Evolutionary conservation across 1,140 invertebrate species (phyloP).

Genomic region (Nebria ingens): DNA sequence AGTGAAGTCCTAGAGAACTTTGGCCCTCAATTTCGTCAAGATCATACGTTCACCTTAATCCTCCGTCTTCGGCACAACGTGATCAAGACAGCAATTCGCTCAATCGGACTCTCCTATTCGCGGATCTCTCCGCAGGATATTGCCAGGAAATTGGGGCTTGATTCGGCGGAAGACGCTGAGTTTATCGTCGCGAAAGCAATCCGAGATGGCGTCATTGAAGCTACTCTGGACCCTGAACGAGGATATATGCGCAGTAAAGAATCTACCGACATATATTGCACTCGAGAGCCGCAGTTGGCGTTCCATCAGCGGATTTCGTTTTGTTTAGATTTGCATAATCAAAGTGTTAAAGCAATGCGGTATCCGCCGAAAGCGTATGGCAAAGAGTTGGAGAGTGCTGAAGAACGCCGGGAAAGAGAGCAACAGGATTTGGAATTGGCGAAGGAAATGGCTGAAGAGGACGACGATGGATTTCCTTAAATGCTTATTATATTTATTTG

Average conservation of each 20-base stretch:
- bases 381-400: slow-evolving; percentile 94
- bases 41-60: slow-evolving; percentile 93
- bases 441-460: slow-evolving; percentile 98
- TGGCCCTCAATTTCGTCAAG: slow-evolving; percentile 73
- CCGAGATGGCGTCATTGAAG: slow-evolving; percentile 96
- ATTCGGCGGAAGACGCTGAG: slow-evolving; percentile 95
- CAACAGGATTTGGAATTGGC: slow-evolving; percentile 96
- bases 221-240: slow-evolving; percentile 87
- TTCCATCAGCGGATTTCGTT: slow-evolving; percentile 98
- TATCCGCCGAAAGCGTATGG: slow-evolving; percentile 99
- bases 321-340: slow-evolving; percentile 95
- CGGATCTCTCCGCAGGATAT: slow-evolving; percentile 92
- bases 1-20: slow-evolving; percentile 87
- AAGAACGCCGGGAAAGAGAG: slow-evolving; percentile 90
- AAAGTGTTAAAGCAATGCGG: slow-evolving; percentile 96
- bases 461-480: slow-evolving; percentile 83
- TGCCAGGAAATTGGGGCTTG: slow-evolving; percentile 83
- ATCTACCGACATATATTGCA: slow-evolving; percentile 94
- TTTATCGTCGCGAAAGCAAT: slow-evolving; percentile 99
- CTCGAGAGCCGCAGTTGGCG: slow-evolving; percentile 88
- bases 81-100: slow-evolving; percentile 96
- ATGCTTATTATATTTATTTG: slow-evolving; percentile 4
- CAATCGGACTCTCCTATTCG: slow-evolving; percentile 94
- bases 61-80: slow-evolving; percentile 94
- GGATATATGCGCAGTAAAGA: slow-evolving; percentile 97